Conservation (phyloP, 2,113 vertebrate species). For the Passer domesticus region DNA sequence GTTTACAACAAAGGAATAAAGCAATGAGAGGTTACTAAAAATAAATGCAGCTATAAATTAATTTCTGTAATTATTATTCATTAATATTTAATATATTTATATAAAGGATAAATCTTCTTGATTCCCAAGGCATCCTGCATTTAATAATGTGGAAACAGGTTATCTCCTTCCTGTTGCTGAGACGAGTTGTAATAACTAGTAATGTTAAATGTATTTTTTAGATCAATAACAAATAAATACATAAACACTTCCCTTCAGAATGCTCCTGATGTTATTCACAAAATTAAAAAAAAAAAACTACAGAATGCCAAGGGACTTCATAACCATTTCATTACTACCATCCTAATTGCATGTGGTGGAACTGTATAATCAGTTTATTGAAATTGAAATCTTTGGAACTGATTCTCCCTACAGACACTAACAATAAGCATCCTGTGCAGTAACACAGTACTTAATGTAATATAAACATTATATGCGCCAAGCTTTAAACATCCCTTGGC, state of each 20-base stretch:
- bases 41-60: constrained; percentile 75
- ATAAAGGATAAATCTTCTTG: constrained; percentile 63
- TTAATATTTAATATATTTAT: constrained; percentile 83
- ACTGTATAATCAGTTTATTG: constrained; percentile 87
- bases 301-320: constrained; percentile 83
- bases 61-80: constrained; percentile 73
- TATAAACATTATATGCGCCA: constrained; percentile 82
- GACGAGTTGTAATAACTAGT: constrained; percentile 87
- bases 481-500: constrained; percentile 70
- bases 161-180: constrained; percentile 75
- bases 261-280: constrained; percentile 88
- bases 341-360: constrained; percentile 82
- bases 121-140: constrained; percentile 72
- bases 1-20: constrained; percentile 49
- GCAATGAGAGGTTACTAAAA: constrained; percentile 63
- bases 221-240: constrained; percentile 97
- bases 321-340: constrained; percentile 90
- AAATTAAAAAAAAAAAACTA: constrained; percentile 83
- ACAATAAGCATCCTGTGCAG: constrained; percentile 79
- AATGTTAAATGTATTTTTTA: constrained; percentile 82
- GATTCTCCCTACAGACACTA: constrained; percentile 84
- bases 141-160: constrained; percentile 76
- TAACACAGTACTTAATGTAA: constrained; percentile 80
- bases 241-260: constrained; percentile 85
- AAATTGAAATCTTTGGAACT: constrained; percentile 87